Base-by-base conservation (phyloP, 2,797 vertebrate species). In the Prunella strophiata region DNA sequence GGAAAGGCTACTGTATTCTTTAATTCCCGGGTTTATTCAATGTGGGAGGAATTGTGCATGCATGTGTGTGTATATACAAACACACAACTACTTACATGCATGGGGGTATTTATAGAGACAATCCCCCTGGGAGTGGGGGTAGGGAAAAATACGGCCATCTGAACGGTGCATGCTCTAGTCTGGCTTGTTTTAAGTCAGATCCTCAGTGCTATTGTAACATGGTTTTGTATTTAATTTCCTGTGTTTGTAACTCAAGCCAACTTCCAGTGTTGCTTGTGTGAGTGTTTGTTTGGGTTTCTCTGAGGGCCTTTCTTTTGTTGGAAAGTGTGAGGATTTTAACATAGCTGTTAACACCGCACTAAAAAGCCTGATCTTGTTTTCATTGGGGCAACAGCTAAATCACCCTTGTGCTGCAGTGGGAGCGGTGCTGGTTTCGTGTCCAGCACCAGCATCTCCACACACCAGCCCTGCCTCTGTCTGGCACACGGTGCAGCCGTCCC, bases 201-300 rank as follows among this genome's bases (percentile, higher is more conserved):
- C 84, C 90, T 94, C 92, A 81, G 23, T 71, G 88, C 96, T 96
- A 95, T 97, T 97, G 94, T 97, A 96, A 85, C 85, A 94, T 42
- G 93, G 95, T 95, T 96, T 97, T 97, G 94, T 95, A 66, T 97
- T 97, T 97, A 97, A 97, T 97, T 97, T 97, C 97, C 96, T 97
- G 95, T 97, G 96, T 96, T 97, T 97, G 96, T 96, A 96, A 96
- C 89, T 94, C 91, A 85, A 97, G 96, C 94, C 93, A 94, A 29
- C 91, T 96, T 96, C 91, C 93, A 96, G 80, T 75, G 75, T 92
- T 96, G 96, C 96, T 91, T 94, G 93, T 96, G 80, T 72, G 92
- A 97, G 87, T 94, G 90, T 91, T 97, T 96, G 96, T 97, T 97
- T 96, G 92, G 87, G 91, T 97, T 96, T 95, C 94, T 93, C 87